Evolutionary conservation across 2,888 invertebrate genomes (phyloP).

Genomic region (Trisateles emortualis): DNA sequence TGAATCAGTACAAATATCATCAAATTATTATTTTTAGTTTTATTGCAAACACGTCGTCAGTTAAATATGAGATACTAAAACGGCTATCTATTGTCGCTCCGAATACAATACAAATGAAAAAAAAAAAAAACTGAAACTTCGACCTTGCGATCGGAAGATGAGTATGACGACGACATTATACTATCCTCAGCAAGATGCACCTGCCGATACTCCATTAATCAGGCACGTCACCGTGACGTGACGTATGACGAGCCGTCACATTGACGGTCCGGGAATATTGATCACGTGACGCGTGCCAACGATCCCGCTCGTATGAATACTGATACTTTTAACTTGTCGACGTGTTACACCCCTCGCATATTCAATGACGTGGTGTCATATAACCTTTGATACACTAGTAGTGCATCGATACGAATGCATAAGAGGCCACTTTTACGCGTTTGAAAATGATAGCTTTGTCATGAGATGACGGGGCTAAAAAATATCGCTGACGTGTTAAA

Average conservation of each 20-base stretch:
- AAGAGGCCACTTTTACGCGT: neutral
- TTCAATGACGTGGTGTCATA: constrained; percentile 29
- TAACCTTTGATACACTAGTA: constrained; percentile 21
- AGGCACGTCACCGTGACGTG: constrained; percentile 44
- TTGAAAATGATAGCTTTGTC: constrained; percentile 3
- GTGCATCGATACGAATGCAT: constrained; percentile 9
- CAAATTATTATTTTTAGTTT: no score
- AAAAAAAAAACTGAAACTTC: neutral
- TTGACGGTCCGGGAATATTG: constrained; percentile 46
- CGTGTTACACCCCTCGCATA: constrained; percentile 33
- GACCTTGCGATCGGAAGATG: no score
- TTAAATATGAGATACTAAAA: no score
- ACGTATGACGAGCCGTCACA: constrained; percentile 33
- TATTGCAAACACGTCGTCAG: no score
- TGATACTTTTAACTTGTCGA: constrained; percentile 46
- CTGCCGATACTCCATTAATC: constrained; percentile 48
- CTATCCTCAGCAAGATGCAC: constrained; percentile 48
- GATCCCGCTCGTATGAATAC: constrained; percentile 35
- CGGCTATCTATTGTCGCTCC: no score
- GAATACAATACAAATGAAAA: neutral
- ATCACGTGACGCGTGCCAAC: constrained; percentile 39
- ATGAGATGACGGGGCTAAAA: no score
- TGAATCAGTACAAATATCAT: no score
- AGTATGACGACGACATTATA: constrained; percentile 40
- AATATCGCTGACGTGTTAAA: no score